Conservation (phyloP, 2,888 invertebrate genomes). For the Hirtodrosophila alboralis region DNA sequence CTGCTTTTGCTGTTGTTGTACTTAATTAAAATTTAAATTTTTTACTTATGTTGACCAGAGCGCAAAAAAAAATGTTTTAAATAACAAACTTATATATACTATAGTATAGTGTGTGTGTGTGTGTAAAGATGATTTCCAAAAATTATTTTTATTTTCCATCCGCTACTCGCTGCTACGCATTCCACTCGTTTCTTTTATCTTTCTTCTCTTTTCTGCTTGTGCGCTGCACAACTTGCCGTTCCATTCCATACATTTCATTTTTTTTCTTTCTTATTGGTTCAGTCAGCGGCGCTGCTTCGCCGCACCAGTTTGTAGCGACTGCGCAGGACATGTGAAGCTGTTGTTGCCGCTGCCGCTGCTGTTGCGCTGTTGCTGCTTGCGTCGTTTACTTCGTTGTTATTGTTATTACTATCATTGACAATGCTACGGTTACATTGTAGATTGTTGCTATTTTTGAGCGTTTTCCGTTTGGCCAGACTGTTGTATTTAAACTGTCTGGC, state of each 20-base stretch:
- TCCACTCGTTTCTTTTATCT: neutral
- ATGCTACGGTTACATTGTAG: neutral
- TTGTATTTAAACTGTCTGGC: slow-evolving; percentile 24
- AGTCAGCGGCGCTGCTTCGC: slow-evolving; percentile 36
- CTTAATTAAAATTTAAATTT: slow-evolving; percentile 5
- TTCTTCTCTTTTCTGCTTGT: neutral
- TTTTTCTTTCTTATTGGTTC: slow-evolving; percentile 6
- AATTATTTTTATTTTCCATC: slow-evolving; percentile 24
- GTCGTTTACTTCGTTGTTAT: slow-evolving; percentile 10
- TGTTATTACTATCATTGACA: slow-evolving; percentile 9
- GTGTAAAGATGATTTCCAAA: slow-evolving; percentile 32
- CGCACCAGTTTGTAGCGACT: slow-evolving; percentile 61
- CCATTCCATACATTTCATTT: too few relatives aligned
- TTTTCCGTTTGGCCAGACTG: slow-evolving; percentile 8
- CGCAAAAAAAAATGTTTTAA: slow-evolving; percentile 7
- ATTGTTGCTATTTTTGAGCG: slow-evolving; percentile 1
- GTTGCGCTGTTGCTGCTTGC: slow-evolving; percentile 10
- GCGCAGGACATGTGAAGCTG: slow-evolving; percentile 12
- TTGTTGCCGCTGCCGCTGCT: neutral
- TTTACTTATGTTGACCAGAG: slow-evolving; percentile 3
- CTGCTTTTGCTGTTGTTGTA: neutral
- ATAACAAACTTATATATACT: slow-evolving; percentile 39
- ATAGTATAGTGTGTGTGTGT: slow-evolving; percentile 6
- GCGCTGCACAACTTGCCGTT: neutral
- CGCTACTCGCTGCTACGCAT: slow-evolving; percentile 3